Conservation (phyloP, 2,888 invertebrate genomes). For the Caenorhabditis sp. region DNA sequence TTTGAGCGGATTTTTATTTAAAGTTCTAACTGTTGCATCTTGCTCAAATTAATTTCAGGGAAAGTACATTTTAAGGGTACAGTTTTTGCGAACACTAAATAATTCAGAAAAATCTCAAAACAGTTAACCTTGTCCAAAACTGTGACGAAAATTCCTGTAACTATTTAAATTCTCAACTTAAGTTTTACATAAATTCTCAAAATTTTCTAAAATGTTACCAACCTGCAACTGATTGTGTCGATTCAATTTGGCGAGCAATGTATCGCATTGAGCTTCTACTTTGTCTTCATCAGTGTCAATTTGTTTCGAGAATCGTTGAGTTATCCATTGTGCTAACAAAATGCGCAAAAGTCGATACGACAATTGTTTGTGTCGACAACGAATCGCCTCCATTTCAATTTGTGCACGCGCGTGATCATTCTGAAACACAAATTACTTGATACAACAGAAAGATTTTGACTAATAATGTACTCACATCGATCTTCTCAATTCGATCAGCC, state of each 20-base stretch:
- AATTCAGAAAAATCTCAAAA: not conserved
- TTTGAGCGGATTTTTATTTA: too few species aligned
- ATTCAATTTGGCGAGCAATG: constrained; percentile 85
- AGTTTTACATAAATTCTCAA: too few species aligned
- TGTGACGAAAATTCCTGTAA: not conserved
- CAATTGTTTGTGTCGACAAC: constrained; percentile 31
- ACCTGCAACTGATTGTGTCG: constrained; percentile 91
- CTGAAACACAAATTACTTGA: constrained; percentile 4
- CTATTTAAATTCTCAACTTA: too few species aligned
- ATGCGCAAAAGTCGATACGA: constrained; percentile 37
- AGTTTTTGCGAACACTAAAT: not conserved
- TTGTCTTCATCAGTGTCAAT: constrained; percentile 72
- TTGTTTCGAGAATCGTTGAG: constrained; percentile 41
- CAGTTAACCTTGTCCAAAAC: not conserved
- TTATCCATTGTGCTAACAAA: constrained; percentile 42
- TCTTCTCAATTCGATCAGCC: constrained; percentile 17
- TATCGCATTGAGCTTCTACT: constrained; percentile 85
- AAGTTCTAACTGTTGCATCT: too few species aligned
- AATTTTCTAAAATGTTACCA: too few species aligned
- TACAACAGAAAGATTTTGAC: not conserved
- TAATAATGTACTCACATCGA: not conserved
- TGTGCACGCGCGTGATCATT: constrained; percentile 18
- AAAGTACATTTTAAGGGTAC: not conserved
- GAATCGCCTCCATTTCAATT: constrained; percentile 23
- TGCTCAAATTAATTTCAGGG: not conserved